phyloP scores from a whole-genome alignment of 2,113 vertebrate genomes.

The Chinchilla lanigera region DNA sequence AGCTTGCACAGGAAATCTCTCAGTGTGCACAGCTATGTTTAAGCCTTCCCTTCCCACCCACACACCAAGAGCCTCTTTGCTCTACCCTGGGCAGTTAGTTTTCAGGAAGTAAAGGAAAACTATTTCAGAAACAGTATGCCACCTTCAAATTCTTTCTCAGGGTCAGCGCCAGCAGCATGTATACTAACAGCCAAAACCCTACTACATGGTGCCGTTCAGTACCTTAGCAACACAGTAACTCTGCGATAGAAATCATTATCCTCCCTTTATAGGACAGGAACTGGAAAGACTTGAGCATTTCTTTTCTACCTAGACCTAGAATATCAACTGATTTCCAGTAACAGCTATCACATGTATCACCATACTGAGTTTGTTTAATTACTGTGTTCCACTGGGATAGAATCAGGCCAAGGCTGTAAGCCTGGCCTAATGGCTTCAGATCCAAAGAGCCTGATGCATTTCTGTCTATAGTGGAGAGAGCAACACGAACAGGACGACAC shows the following conservation, averaged over 20 bases:
- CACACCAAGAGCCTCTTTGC: background rate
- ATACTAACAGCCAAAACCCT: background rate
- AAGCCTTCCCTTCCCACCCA: background rate
- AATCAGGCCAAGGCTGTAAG: background rate
- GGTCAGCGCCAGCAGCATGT: background rate
- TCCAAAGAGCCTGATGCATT: background rate
- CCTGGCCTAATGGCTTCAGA: background rate
- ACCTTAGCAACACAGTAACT: background rate
- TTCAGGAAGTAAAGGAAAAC: background rate
- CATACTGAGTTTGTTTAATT: background rate
- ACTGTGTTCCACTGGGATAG: background rate
- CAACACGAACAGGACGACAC: background rate
- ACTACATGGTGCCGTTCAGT: background rate
- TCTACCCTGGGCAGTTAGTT: background rate
- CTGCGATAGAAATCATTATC: background rate
- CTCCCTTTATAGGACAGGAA: background rate
- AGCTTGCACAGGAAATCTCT: background rate
- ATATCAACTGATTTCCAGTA: background rate
- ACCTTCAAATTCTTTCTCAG: background rate
- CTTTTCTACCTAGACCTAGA: background rate
- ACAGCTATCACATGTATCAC: background rate
- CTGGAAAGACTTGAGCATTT: background rate
- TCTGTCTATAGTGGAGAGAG: background rate
- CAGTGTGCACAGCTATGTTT: background rate
- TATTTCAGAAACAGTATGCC: background rate